These are phyloP conservation scores for Carassius gibelio DNA, from an alignment of 2,113 vertebrate species.

Conservation along the genomic window DNA sequence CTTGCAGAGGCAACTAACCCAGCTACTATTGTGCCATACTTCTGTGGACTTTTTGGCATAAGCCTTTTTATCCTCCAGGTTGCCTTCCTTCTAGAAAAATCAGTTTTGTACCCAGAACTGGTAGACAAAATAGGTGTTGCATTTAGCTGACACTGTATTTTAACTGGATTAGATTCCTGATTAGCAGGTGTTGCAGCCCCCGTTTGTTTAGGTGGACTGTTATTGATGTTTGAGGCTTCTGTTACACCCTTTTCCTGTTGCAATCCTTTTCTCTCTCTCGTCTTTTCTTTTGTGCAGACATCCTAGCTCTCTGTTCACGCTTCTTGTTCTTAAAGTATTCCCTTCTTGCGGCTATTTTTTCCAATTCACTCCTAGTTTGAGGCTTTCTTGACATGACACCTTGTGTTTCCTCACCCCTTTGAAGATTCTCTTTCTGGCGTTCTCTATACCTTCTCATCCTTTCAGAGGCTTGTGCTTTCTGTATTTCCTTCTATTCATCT, in stretches of 20 bases:
- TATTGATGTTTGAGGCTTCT: neutral
- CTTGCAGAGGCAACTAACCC: neutral
- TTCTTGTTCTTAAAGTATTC: too few relatives aligned
- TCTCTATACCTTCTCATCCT: neutral
- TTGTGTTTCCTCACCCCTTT: neutral
- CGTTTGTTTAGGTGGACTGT: too few relatives aligned
- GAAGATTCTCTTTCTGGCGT: conserved; percentile 4
- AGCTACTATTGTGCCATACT: neutral
- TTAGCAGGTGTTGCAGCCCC: too few relatives aligned
- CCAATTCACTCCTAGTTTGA: neutral
- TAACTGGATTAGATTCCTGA: neutral
- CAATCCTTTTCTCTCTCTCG: conserved; percentile 6
- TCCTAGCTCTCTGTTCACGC: too few relatives aligned
- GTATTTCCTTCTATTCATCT: neutral
- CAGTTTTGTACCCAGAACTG: conserved; percentile 5
- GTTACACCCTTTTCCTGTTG: conserved; percentile 4
- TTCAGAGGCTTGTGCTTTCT: neutral
- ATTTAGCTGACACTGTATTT: neutral
- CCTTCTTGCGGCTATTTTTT: neutral
- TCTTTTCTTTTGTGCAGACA: too few relatives aligned
- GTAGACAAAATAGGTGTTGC: conserved; percentile 3
- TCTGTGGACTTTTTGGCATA: too few relatives aligned
- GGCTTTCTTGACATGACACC: conserved; percentile 2
- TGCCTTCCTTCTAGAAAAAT: neutral
- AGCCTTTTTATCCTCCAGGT: conserved; percentile 1